Evolutionary conservation across 2,113 vertebrate species (phyloP), one percentile per base, ranked within the genome.

Genomic region (Psophia crepitans): DNA sequence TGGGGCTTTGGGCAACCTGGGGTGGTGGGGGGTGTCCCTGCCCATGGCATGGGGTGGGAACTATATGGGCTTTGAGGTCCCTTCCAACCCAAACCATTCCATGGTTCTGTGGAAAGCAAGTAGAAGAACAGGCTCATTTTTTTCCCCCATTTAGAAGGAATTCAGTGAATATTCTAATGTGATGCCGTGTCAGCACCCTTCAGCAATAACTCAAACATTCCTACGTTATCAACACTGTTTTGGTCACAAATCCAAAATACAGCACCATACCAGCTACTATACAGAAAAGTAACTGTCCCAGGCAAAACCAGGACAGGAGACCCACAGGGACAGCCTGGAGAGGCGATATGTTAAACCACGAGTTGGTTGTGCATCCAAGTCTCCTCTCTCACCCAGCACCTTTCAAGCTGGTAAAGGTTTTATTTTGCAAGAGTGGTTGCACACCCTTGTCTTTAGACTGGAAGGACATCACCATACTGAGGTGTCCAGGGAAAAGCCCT

Each of bases 161-260:
- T n/a, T n/a, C n/a, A n/a, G n/a, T n/a, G n/a, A n/a, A n/a, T n/a
- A n/a, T n/a, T n/a, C n/a, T n/a, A n/a, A n/a, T n/a, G n/a, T n/a
- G n/a, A n/a, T n/a, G n/a, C n/a, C n/a, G n/a, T n/a, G n/a, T n/a
- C n/a, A n/a, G n/a, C n/a, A n/a, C n/a, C n/a, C n/a, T n/a, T n/a
- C n/a, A n/a, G n/a, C n/a, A n/a, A n/a, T n/a, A n/a, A n/a, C n/a
- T n/a, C n/a, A n/a, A n/a, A n/a, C n/a, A n/a, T n/a, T n/a, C n/a
- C n/a, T n/a, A n/a, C n/a, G n/a, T n/a, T n/a, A n/a, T n/a, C n/a
- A n/a, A n/a, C n/a, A n/a, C n/a, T n/a, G n/a, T n/a, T n/a, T 14
- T 0, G 0, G 4, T n/a, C 73, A 46, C 7, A 84, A 32, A 15
- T 18, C 22, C 19, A 26, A 51, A 65, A 33, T 12, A 3, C 3